phyloP scores from a whole-genome alignment of 2,113 vertebrate species.

The Sigmodon hispidus region DNA sequence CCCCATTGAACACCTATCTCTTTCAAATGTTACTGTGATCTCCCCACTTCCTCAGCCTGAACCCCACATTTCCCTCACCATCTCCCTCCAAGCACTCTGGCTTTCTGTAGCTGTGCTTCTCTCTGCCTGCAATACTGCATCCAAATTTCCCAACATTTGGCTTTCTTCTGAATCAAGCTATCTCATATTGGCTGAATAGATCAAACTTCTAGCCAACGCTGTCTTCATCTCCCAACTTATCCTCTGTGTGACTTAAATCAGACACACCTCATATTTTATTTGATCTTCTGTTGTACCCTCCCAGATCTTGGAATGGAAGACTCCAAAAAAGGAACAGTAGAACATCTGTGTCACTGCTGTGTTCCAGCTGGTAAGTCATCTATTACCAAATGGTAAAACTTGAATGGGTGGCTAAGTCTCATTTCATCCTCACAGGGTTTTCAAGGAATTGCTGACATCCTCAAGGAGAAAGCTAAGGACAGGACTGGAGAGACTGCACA shows the following conservation, averaged over 20 bases:
- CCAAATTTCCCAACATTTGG: not conserved
- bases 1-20: not conserved
- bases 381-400: not conserved
- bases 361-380: not conserved
- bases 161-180: not conserved
- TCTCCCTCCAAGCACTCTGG: not conserved
- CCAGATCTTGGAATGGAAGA: no score
- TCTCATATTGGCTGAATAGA: no score
- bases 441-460: no score
- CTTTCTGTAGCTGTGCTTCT: not conserved
- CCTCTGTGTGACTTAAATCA: not conserved
- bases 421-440: not conserved
- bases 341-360: not conserved
- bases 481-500: not conserved
- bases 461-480: no score
- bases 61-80: not conserved
- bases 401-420: not conserved
- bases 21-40: not conserved
- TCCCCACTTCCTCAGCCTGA: no score
- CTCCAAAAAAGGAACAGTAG: not conserved
- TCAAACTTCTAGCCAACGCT: no score
- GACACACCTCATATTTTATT: rapidly evolving
- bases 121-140: not conserved
- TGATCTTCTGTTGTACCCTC: not conserved
- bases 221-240: not conserved